These are phyloP conservation scores for Tiliqua scincoides DNA, from an alignment of 2,113 vertebrate genomes.

Conservation along the genomic window DNA sequence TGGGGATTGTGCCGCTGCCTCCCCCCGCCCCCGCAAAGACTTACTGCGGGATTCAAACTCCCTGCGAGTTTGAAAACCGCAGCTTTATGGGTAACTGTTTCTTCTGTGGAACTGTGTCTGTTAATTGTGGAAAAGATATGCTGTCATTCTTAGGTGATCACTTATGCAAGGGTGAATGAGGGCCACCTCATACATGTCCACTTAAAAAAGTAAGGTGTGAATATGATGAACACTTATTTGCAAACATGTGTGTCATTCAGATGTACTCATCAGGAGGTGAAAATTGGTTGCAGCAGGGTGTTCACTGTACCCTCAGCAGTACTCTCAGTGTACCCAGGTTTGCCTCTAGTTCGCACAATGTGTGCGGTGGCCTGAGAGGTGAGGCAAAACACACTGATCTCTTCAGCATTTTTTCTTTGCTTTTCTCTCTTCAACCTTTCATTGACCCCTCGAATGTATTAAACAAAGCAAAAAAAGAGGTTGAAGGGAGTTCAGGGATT, in stretches of 20 bases:
- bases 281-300: background rate
- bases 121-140: too few species aligned
- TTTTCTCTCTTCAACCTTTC: background rate
- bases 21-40: too few species aligned
- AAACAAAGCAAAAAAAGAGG: background rate
- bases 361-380: background rate
- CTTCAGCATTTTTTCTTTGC: background rate
- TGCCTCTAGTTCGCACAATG: background rate
- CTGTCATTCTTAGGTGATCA: too few species aligned
- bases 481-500: slow-evolving; percentile 1
- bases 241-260: background rate
- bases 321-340: background rate
- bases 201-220: background rate
- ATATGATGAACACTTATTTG: background rate
- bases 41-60: too few species aligned
- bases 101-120: too few species aligned
- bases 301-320: background rate
- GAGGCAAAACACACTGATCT: background rate
- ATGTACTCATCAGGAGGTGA: too few species aligned
- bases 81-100: too few species aligned
- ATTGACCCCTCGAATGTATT: slow-evolving; percentile 6
- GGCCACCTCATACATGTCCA: background rate
- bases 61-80: too few species aligned
- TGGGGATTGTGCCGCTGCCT: too few species aligned
- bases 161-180: background rate